phyloP scores from a whole-genome alignment of 2,113 vertebrate genomes.

The Gracilinanus agilis region DNA sequence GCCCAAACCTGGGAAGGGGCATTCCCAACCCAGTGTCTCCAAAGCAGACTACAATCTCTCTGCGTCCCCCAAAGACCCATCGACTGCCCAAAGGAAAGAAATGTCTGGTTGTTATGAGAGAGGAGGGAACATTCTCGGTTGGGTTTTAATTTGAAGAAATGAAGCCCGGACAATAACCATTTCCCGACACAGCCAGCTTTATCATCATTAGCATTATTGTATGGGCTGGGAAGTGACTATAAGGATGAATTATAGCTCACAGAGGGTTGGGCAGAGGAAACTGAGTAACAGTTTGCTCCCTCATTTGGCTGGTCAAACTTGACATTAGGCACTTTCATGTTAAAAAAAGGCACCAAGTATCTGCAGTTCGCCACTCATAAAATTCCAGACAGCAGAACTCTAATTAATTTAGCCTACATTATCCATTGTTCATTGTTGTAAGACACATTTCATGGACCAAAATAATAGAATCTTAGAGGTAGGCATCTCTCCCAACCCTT shows the following conservation, averaged over 20 bases:
- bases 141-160: background rate
- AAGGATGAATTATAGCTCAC: background rate
- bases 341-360: background rate
- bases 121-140: background rate
- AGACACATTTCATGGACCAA: background rate
- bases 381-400: background rate
- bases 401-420: conserved; percentile 1
- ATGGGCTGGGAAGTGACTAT: background rate
- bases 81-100: background rate
- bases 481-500: background rate
- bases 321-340: conserved; percentile 45
- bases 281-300: background rate
- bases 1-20: background rate
- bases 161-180: background rate
- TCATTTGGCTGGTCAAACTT: conserved; percentile 49
- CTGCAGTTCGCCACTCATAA: background rate
- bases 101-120: background rate
- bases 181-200: background rate
- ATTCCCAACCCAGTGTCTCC: background rate
- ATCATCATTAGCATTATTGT: background rate
- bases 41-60: background rate
- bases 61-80: background rate
- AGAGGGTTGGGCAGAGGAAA: background rate
- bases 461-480: background rate
- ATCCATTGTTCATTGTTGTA: conserved; percentile 12